Percentiles rank a stretch among this genome's conserved stretches.
Conservation (phyloP, 2,888 invertebrate genomes). For the Germaria angustata region DNA sequence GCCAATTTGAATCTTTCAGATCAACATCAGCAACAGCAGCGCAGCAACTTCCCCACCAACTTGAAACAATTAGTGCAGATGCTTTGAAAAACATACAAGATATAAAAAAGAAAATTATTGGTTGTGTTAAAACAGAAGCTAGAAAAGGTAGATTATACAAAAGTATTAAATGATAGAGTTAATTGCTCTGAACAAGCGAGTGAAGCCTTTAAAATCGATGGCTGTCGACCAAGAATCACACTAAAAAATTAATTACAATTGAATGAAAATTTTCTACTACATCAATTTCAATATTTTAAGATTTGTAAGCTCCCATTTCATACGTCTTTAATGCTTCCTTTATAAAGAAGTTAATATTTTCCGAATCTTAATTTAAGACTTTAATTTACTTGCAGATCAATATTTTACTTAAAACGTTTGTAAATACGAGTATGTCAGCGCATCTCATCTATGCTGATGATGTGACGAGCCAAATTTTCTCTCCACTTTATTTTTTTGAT, state of each 20-base stretch:
- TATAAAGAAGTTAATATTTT: no score
- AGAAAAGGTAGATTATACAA: conserved; percentile 52
- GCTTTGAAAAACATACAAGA: conserved; percentile 35
- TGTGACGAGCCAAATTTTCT: no score
- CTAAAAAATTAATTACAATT: not conserved
- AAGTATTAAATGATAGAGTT: conserved; percentile 52
- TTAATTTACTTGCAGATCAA: no score
- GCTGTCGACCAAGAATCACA: conserved; percentile 1
- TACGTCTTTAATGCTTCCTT: no score
- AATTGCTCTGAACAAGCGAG: conserved; percentile 24
- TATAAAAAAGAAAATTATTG: conserved; percentile 50
- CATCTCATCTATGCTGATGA: no score
- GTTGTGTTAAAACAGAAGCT: conserved; percentile 63
- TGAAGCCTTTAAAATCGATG: not conserved
- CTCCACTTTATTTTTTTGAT: no score
- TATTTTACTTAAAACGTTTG: no score
- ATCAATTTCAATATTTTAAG: no score
- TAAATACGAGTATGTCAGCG: no score
- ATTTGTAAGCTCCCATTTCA: no score
- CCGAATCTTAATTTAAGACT: no score
- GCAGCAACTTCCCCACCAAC: conserved; percentile 15
- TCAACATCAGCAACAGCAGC: conserved; percentile 28
- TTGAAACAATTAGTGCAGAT: conserved; percentile 54
- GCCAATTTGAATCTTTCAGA: conserved; percentile 60
- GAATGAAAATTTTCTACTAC: no score